A percentile compares a stretch with the other conserved stretches of the same genome.
These are phyloP conservation scores for Athalia cordata DNA, from an alignment of 2,888 invertebrate genomes.

Conservation along the genomic window DNA sequence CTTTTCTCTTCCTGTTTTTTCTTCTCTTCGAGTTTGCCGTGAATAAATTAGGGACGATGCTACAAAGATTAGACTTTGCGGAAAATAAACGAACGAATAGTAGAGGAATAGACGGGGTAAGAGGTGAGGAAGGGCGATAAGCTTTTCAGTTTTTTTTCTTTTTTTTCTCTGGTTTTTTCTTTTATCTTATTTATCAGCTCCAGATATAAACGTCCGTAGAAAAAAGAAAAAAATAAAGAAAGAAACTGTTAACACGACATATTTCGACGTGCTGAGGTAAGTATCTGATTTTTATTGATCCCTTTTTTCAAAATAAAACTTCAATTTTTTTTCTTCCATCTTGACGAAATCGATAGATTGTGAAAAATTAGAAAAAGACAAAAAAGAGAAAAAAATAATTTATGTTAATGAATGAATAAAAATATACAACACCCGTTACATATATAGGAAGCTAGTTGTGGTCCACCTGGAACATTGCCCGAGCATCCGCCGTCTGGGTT, in stretches of 20 bases:
- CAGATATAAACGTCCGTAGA: background rate
- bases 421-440: background rate
- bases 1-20: no score
- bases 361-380: background rate
- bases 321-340: background rate
- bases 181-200: background rate
- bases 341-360: background rate
- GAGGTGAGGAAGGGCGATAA: background rate
- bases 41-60: slow-evolving; percentile 16
- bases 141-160: background rate
- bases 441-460: background rate
- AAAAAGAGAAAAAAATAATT: background rate
- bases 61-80: slow-evolving; percentile 25
- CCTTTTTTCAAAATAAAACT: no score
- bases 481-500: slow-evolving; percentile 33
- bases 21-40: background rate
- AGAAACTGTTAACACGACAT: background rate
- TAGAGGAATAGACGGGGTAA: no score
- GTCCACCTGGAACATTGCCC: slow-evolving; percentile 39
- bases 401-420: background rate
- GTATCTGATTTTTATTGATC: background rate
- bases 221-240: background rate
- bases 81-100: slow-evolving; percentile 9
- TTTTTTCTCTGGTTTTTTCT: no score
- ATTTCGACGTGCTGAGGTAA: no score